Base-by-base conservation (phyloP, 2,888 invertebrate species). In the Nycteola revayana region DNA sequence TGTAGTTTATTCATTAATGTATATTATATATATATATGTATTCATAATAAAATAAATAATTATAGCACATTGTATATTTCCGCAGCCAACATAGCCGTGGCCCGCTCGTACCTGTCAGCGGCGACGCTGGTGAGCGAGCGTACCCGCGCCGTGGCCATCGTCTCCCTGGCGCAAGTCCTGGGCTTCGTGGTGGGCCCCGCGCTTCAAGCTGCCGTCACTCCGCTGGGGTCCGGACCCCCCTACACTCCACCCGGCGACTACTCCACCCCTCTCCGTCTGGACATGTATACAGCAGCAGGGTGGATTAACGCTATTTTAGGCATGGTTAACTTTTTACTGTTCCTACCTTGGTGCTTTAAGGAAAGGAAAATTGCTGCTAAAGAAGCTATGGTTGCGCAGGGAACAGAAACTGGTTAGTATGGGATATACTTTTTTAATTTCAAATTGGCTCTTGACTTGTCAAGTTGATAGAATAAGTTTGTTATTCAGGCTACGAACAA, bases 121-220 rank as follows among this genome's bases (percentile, higher is more conserved):
- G 96, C 96, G 4, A 96, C 96, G n/a, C 91, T 92, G 53, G 75
- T 94, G 21, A 82, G 89, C 27, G 96, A 96, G 82, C 90, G 96
- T 38, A 96, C 96, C 1, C 91, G 93, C 43, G 95, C 95, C 1
- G 94, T 96, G 28, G 94, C 96, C 0, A 93, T 93, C 90, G 93
- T 95, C 28, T 95, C 96, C 0, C 84, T 96, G 46, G 95, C 95
- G 22, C 96, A 96, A 87, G 95, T 96, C 21, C 82, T 96, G 42
- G 96, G 96, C 27, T 96, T 96, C 77, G 93, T 96, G 36, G 92
- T 96, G 49, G 96, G 96, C 0, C 96, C 96, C 3, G 95, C 93
- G 24, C 80, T 96, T 37, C 96, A 96, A 84, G 93, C 95, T 1
- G 91, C 92, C 1, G 94, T 95, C 0, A 94, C 95, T 7, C 95